Evolutionary conservation across 2,888 invertebrate genomes (phyloP), one percentile per base, ranked within the genome.

Genomic region (Laothoe populi): DNA sequence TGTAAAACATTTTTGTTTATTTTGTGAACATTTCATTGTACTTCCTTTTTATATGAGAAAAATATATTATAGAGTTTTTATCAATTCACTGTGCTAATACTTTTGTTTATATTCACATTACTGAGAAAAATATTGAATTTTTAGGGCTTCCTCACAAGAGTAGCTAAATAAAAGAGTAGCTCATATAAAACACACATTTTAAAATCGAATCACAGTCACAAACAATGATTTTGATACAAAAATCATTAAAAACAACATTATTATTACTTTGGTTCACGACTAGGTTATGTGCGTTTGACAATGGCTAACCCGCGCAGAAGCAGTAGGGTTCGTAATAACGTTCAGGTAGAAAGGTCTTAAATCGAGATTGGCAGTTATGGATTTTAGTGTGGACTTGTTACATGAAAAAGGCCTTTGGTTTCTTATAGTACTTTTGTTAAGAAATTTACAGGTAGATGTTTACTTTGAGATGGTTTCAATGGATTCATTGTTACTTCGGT

Each of bases 221-320:
- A 19, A 53, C 4, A 19, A 31, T 2, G 8, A 8, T 53, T 53
- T 53, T 59, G 62, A 65, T 42, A 61, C 60, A 64, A 61, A 44
- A 60, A 72, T 66, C 63, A 63, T 57, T 60, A 61, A 57, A 31
- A 61, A 62, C 46, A 24, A 63, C 10, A 49, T 38, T 40, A 5
- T 60, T 65, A 63, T 60, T 59, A 45, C 58, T n/a, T 40, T 46
- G 61, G 26, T 16, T 63, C 59, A 31, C 26, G 48, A 63, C 63
- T 83, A 88, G 87, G 90, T 90, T 90, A 90, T 86, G 79, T 81
- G 75, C 11, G 73, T 72, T 76, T 83, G 81, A 86, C 86, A 88
- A 86, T 86, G 82, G 84, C 70, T 69, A 71, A 65, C 75, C 68
- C 86, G 88, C 91, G 90, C 92, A 91, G 86, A 78, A 79, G 87